Base-by-base conservation (phyloP, 2,888 invertebrate species). In the Ctenicera cuprea region DNA sequence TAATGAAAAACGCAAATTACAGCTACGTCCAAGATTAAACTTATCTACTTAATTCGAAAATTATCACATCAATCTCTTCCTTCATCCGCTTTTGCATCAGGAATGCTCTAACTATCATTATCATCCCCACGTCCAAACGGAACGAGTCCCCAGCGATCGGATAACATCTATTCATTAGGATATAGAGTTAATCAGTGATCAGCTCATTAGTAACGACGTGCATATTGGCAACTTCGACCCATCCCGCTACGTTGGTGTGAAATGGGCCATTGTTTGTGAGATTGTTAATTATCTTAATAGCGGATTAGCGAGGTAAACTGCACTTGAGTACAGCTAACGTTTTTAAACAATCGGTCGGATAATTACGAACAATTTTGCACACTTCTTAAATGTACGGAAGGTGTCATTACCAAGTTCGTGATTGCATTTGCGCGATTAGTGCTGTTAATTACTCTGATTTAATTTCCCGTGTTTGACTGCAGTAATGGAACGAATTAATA, bases 141-240 rank as follows among this genome's bases (percentile, higher is more conserved):
- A 72, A 72, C 52, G 45, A 62, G 62, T 72, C 72, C 72, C 72
- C 20, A 54, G 67, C 30, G 72, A 54, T 54, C 12, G 50, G 72
- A 72, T 72, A 72, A 62, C 67, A 72, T 72, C 72, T 72, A 72
- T 72, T 72, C 72, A 72, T 72, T 72, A 72, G 41, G 62, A 68
- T 68, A 72, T 72, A 37, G 63, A 66, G 67, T 41, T 72, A 66
- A 72, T 66, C 72, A 68, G 37, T 67, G 52, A 72, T 72, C 72
- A 52, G 67, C 54, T 72, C 72, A 72, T 72, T 72, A 72, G 57
- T 68, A 72, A 68, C 61, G 62, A 43, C 61, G 67, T 72, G 67
- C 72, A 72, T 72, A 72, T 72, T 72, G 72, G 65, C 50, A 72
- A 67, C 67, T 68, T 52, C 64, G 59, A 72, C 72, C 48, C 64